Evolutionary conservation across 2,888 invertebrate genomes (phyloP).

Genomic region (Pardosa pseudoannulata): DNA sequence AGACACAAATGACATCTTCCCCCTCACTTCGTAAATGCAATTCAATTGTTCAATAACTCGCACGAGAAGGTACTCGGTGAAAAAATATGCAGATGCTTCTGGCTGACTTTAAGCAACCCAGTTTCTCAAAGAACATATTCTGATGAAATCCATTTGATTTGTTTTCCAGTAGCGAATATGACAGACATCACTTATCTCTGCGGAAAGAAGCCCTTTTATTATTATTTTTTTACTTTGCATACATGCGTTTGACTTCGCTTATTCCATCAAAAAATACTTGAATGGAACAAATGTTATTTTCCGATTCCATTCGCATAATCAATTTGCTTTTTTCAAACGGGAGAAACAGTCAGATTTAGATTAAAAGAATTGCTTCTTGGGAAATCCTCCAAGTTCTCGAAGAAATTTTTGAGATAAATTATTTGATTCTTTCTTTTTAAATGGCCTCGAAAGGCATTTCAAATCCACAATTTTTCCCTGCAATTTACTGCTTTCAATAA

Average conservation of each 20-base stretch:
- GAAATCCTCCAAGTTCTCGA: slow-evolving; percentile 62
- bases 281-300: slow-evolving; percentile 69
- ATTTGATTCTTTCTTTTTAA: slow-evolving; percentile 56
- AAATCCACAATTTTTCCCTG: not conserved
- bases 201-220: slow-evolving; percentile 9
- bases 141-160: slow-evolving; percentile 70
- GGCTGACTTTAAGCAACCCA: slow-evolving; percentile 53
- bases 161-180: slow-evolving; percentile 66
- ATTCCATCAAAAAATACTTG: slow-evolving; percentile 65
- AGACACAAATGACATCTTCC: slow-evolving; percentile 60
- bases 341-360: slow-evolving; percentile 25
- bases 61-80: slow-evolving; percentile 51
- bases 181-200: slow-evolving; percentile 62
- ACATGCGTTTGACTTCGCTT: slow-evolving; percentile 57
- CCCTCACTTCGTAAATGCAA: slow-evolving; percentile 50
- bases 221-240: slow-evolving; percentile 43
- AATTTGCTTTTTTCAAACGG: slow-evolving; percentile 53
- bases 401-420: slow-evolving; percentile 67
- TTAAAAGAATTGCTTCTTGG: slow-evolving; percentile 39
- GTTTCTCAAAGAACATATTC: slow-evolving; percentile 48
- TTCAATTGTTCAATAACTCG: slow-evolving; percentile 69
- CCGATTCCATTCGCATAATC: slow-evolving; percentile 69
- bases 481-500: not conserved
- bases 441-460: slow-evolving; percentile 22
- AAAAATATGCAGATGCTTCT: slow-evolving; percentile 68